phyloP scores from a whole-genome alignment of 1,140 invertebrate species.

The Leucophenga varia region DNA sequence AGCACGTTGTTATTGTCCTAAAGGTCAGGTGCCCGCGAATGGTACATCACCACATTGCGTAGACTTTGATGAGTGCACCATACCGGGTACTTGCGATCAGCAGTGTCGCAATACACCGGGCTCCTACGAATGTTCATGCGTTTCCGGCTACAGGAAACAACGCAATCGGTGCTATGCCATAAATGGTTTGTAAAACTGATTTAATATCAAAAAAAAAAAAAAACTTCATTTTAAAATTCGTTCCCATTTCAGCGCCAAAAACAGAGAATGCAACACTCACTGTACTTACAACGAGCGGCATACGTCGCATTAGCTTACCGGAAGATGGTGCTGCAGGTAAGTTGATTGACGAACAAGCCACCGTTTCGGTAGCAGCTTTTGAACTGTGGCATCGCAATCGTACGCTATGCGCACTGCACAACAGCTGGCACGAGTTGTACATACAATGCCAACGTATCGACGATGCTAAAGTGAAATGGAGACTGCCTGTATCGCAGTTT shows the following conservation, averaged over 20 bases:
- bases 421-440: constrained; percentile 55
- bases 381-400: constrained; percentile 61
- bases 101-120: constrained; percentile 72
- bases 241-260: constrained; percentile 24
- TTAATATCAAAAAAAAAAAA: background rate
- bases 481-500: constrained; percentile 59
- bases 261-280: constrained; percentile 34
- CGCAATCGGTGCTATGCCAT: constrained; percentile 65
- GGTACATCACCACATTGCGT: constrained; percentile 64
- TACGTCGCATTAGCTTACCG: constrained; percentile 29
- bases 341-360: constrained; percentile 1
- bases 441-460: constrained; percentile 64
- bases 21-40: constrained; percentile 69
- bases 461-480: constrained; percentile 62
- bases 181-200: constrained; percentile 63
- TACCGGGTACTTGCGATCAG: constrained; percentile 78
- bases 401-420: constrained; percentile 70
- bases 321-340: constrained; percentile 5
- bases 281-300: constrained; percentile 29
- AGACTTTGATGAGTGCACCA: constrained; percentile 75
- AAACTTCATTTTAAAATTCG: constrained; percentile 6
- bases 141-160: constrained; percentile 68
- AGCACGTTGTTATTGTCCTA: constrained; percentile 72
- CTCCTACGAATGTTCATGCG: constrained; percentile 75
- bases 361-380: constrained; percentile 24